Evolutionary conservation across 2,888 invertebrate genomes (phyloP), one percentile per base, ranked within the genome.

Genomic region (Amphipyra tragopoginis): DNA sequence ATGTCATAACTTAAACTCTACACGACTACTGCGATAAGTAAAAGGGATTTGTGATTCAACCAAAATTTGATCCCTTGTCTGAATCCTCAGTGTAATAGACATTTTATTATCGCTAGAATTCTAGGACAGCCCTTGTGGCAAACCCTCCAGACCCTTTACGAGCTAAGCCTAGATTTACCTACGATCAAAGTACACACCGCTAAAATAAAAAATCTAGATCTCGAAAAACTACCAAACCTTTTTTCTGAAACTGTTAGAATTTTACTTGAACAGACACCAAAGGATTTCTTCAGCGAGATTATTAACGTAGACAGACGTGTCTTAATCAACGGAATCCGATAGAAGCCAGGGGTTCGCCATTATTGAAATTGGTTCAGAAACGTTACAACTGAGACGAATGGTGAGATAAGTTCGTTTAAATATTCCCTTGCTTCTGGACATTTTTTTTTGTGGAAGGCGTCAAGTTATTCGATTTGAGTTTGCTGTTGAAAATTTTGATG

Each of bases 311-410:
- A 63, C 54, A 69, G 73, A 67, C 68, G 63, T 67, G 72, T 73
- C 72, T 75, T 77, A 80, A 80, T 83, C 80, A 79, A 75, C 51
- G 49, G 54, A 68, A 73, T 62, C 65, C 60, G 69, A 72, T 69
- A 58, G 68, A 56, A 65, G 59, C 33, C 72, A 50, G 63, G 55
- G 67, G 39, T 53, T 54, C 57, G 56, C 77, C 77, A 76, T 81
- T 81, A 80, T 77, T 70, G 73, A 70, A 70, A 84, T 81, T 83
- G 77, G 71, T 69, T 63, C 57, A 43, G 51, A 58, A 58, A 60
- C 57, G 50, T 59, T 69, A 58, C 44, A 42, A 43, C 54, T 36
- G 53, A 40, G 53, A 65, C 40, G 73, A 66, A 79, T 77, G 61
- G 66, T 43, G 49, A 51, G 72, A 60, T 70, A 79, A 75, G 55